phyloP scores from a whole-genome alignment of 2,888 invertebrate species.

The Ochlodes sylvanus region DNA sequence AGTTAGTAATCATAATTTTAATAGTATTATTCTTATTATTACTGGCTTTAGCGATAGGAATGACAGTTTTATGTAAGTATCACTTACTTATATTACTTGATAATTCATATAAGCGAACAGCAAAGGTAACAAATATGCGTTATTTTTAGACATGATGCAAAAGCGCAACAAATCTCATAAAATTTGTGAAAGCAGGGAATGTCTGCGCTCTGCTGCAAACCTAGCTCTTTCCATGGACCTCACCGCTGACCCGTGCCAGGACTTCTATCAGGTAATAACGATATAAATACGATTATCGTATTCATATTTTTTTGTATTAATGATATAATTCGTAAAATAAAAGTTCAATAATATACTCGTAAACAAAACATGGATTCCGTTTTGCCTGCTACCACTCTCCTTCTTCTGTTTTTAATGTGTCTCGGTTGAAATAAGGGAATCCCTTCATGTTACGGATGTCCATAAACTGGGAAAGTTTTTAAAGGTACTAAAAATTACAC shows the following conservation, averaged over 20 bases:
- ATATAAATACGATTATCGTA: too few species aligned
- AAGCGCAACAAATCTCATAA: conserved; percentile 58
- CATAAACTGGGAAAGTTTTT: too few species aligned
- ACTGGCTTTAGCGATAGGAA: conserved; percentile 81
- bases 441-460: too few species aligned
- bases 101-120: not conserved
- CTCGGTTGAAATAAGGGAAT: too few species aligned
- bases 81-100: not conserved
- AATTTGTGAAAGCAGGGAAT: conserved; percentile 87
- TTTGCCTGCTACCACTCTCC: too few species aligned
- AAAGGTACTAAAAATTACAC: too few species aligned
- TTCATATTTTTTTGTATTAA: too few species aligned
- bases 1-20: conserved; percentile 77
- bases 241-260: conserved; percentile 90
- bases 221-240: conserved; percentile 90
- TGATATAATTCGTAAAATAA: too few species aligned
- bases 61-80: conserved; percentile 84
- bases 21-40: conserved; percentile 80
- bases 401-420: too few species aligned
- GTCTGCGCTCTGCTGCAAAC: conserved; percentile 89
- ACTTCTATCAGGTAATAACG: conserved; percentile 89
- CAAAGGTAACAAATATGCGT: not conserved
- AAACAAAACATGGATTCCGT: too few species aligned
- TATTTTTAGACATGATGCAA: conserved; percentile 60
- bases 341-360: too few species aligned